phyloP scores from a whole-genome alignment of 2,113 vertebrate species.

The Hypanus sabinus region DNA sequence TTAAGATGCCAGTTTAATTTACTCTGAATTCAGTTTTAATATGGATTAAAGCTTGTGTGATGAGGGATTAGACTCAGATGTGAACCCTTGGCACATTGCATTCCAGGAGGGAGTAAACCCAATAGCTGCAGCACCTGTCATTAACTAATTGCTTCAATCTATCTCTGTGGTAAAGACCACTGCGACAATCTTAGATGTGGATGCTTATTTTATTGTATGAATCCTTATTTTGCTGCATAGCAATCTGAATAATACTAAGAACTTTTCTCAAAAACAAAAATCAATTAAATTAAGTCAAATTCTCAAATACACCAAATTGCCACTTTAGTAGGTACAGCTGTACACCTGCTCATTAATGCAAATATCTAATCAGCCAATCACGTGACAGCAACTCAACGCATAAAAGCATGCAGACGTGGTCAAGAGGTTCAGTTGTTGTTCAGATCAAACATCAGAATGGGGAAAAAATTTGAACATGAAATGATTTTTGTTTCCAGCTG shows the following conservation, averaged over 20 bases:
- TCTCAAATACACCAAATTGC: too few relatives aligned
- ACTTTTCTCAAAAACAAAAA: not conserved
- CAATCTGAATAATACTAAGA: not conserved
- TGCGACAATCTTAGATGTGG: not conserved
- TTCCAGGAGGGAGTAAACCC: not conserved
- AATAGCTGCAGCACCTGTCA: not conserved
- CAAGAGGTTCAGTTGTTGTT: too few relatives aligned
- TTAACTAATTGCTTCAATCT: not conserved
- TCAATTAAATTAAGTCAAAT: not conserved
- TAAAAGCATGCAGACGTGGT: too few relatives aligned
- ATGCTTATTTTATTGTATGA: not conserved
- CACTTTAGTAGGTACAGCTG: too few relatives aligned
- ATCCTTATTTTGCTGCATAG: not conserved
- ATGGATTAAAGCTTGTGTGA: not conserved
- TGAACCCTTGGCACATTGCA: not conserved
- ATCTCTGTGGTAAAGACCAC: not conserved
- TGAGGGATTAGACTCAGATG: constrained; percentile 19
- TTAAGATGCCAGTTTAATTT: constrained; percentile 1
- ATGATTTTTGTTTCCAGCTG: too few relatives aligned
- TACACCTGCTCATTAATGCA: too few relatives aligned
- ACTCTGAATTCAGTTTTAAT: constrained; percentile 25
- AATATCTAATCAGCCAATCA: too few relatives aligned
- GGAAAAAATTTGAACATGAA: too few relatives aligned
- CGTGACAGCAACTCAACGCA: too few relatives aligned
- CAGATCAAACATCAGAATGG: too few relatives aligned